Evolutionary conservation across 1,140 invertebrate genomes (phyloP).

Genomic region (Lordiphosa collinella): DNA sequence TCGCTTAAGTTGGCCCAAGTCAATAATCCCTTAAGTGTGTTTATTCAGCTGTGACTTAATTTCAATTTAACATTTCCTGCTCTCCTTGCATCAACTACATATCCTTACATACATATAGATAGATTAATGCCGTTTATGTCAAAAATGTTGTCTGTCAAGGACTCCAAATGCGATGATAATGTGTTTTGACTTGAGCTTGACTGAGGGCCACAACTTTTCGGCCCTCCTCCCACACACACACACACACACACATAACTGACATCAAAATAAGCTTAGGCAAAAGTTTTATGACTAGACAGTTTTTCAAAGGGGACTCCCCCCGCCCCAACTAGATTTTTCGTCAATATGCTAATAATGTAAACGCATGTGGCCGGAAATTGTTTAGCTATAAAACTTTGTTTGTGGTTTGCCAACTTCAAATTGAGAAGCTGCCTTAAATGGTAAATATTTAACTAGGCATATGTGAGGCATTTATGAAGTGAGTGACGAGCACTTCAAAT

Average conservation of each 20-base stretch:
- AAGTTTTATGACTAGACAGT: constrained; percentile 73
- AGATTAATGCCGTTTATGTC: constrained; percentile 54
- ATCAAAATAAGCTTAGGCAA: constrained; percentile 36
- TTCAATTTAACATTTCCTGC: constrained; percentile 46
- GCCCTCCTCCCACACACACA: neutral
- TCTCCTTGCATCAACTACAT: constrained; percentile 1
- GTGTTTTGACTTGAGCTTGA: constrained; percentile 45
- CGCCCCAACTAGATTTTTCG: constrained; percentile 24
- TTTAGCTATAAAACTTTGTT: constrained; percentile 70
- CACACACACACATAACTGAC: constrained; percentile 20
- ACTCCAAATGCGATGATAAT: constrained; percentile 56
- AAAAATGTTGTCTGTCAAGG: constrained; percentile 42
- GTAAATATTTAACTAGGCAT: constrained; percentile 42
- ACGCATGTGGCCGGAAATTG: constrained; percentile 65
- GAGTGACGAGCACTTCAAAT: constrained; percentile 5
- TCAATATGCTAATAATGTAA: constrained; percentile 72
- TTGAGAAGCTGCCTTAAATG: constrained; percentile 27
- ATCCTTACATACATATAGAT: neutral
- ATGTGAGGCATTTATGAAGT: constrained; percentile 33
- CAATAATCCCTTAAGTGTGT: constrained; percentile 20
- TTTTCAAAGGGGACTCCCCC: constrained; percentile 23
- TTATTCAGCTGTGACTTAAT: constrained; percentile 66
- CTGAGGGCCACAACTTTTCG: constrained; percentile 40
- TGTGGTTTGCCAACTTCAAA: constrained; percentile 43
- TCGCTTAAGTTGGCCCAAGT: neutral